Conservation (phyloP, 2,797 vertebrate species). For the Periparus ater region DNA sequence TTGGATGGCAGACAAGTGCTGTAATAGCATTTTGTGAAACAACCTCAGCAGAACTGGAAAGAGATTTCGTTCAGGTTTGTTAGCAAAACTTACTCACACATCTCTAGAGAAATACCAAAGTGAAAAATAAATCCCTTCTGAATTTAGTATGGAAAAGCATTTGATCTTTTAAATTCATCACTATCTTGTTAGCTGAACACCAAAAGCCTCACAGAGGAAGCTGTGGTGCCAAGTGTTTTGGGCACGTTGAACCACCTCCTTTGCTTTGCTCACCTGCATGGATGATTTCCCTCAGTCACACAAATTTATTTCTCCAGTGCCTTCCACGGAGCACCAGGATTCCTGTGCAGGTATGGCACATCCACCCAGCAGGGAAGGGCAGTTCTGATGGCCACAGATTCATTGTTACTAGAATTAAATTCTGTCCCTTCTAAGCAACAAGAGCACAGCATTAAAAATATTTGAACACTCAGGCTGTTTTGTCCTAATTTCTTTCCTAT, state of each 20-base stretch:
- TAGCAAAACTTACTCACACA: background rate
- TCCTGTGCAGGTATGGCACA: background rate
- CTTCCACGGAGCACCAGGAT: background rate
- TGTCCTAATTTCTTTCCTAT: background rate
- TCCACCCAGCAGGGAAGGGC: background rate
- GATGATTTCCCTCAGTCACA: background rate
- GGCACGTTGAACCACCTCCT: background rate
- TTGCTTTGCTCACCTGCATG: background rate
- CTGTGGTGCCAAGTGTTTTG: background rate
- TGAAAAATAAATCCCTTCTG: background rate
- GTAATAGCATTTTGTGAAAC: background rate
- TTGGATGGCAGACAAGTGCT: background rate
- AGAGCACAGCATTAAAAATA: background rate
- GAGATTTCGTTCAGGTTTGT: background rate
- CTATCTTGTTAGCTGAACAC: background rate
- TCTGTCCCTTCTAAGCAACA: background rate
- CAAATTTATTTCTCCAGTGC: background rate
- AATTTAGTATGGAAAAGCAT: background rate
- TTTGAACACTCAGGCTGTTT: background rate
- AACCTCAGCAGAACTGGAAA: background rate
- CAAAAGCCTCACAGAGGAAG: background rate
- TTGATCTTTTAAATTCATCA: background rate
- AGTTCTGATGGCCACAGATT: background rate
- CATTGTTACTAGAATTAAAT: background rate
- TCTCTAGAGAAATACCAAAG: background rate